These are phyloP conservation scores for Apoda limacodes DNA, from an alignment of 2,888 invertebrate genomes.

Conservation along the genomic window DNA sequence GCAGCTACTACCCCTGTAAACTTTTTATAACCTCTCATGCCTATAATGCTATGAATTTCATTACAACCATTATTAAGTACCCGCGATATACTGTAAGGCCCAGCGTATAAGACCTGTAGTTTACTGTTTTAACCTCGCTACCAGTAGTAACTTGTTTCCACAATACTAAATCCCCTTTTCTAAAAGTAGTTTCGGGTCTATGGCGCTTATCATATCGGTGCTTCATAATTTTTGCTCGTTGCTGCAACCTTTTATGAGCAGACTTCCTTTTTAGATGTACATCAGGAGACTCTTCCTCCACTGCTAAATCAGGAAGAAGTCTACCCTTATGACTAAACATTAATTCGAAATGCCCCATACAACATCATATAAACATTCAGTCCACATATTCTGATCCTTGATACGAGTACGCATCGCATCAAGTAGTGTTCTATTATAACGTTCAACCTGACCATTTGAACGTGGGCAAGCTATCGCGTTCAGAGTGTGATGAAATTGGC, in stretches of 20 bases:
- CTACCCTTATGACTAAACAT: no score
- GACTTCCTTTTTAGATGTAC: no score
- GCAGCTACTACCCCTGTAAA: conserved; percentile 15
- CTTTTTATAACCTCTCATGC: conserved; percentile 15
- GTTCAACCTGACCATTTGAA: conserved; percentile 23
- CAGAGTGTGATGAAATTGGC: conserved; percentile 20
- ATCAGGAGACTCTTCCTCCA: no score
- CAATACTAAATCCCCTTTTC: conserved; percentile 6
- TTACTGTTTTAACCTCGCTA: conserved; percentile 12
- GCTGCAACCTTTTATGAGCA: no score
- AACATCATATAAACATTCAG: conserved; percentile 16
- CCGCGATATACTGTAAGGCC: conserved; percentile 11
- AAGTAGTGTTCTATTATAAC: conserved; percentile 20
- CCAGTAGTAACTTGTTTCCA: conserved; percentile 6
- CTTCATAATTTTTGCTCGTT: no score
- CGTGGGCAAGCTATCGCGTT: conserved; percentile 20
- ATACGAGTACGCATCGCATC: conserved; percentile 18
- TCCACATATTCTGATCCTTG: conserved; percentile 21
- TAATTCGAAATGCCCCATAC: conserved; percentile 25
- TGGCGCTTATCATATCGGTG: no score
- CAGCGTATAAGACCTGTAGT: conserved; percentile 11
- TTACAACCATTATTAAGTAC: conserved; percentile 15
- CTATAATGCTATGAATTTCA: conserved; percentile 14
- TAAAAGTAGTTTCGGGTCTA: conserved; percentile 1
- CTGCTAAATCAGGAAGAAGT: no score